Evolutionary conservation across 2,113 vertebrate species (phyloP).

Genomic region (Campylorhamphus procurvoides): DNA sequence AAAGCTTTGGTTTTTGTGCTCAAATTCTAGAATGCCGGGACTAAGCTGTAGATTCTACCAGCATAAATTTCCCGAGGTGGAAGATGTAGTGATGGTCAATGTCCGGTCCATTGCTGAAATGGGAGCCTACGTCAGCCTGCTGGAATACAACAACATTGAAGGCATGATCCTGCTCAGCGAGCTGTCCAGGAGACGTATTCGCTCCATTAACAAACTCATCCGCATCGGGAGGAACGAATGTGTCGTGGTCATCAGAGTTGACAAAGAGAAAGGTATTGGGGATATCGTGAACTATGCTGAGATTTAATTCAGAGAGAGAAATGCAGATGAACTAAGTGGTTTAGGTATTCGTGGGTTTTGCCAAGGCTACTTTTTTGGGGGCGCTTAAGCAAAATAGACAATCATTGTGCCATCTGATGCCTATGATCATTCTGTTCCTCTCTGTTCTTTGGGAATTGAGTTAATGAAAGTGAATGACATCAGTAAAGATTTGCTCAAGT

Average conservation of each 20-base stretch:
- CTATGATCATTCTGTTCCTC: background rate
- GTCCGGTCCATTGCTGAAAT: conserved; percentile 98
- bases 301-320: background rate
- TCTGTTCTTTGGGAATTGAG: background rate
- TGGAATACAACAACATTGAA: conserved; percentile 99
- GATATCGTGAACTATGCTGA: background rate
- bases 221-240: conserved; percentile 97
- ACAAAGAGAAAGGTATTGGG: conserved; percentile 94
- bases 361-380: background rate
- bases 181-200: conserved; percentile 93
- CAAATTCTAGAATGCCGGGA: conserved; percentile 88
- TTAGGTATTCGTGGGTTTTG: background rate
- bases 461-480: background rate
- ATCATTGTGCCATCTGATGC: background rate
- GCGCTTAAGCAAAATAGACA: background rate
- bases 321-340: background rate
- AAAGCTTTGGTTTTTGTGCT: background rate
- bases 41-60: conserved; percentile 98
- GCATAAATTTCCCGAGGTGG: conserved; percentile 97
- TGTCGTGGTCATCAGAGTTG: conserved; percentile 96
- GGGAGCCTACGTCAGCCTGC: conserved; percentile 96
- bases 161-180: conserved; percentile 99
- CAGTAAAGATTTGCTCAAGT: background rate
- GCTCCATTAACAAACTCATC: conserved; percentile 99
- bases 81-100: conserved; percentile 99